Base-by-base conservation (phyloP, 2,113 vertebrate species). In the Cynoglossus semilaevis region DNA sequence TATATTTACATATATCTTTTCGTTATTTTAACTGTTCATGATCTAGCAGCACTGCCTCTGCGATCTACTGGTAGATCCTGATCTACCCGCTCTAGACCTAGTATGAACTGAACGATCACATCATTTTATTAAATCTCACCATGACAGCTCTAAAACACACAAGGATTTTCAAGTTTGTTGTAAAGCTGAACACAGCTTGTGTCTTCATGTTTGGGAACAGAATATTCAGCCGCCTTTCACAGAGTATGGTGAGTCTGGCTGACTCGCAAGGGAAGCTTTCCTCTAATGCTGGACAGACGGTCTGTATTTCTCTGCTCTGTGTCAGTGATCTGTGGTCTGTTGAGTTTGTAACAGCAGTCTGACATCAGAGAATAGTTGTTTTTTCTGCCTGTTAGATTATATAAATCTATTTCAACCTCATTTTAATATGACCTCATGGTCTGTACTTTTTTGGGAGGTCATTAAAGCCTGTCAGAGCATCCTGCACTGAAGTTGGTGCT, bases 321-420 rank as follows among this genome's bases (percentile, higher is more conserved):
- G 76, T 76, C 75, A 62, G 56, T 54, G 55, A 73, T 77, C 56
- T 70, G 66, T 73, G 47, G 70, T 81, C 62, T 81, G 73, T 55
- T 58, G 36, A 73, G 70, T 54, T 72, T 73, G 34, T 56, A 47
- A 68, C 65, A 50, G 67, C 61, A 34, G 42, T 42, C 59, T 59
- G 59, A 74, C 65, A 66, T 73, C 53, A 57, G 66, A 41, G 66
- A 56, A 70, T 53, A 44, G 36, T 58, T 43, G 63, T 48, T 58
- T 47, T 60, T 50, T 60, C 55, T 54, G 77, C 62, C 75, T 63
- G 36, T 15, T 64, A 68, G 70, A 64, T 51, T 57, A 70, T 49
- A 65, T 72, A 67, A 58, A 63, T 71, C 70, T 77, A 68, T 61
- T 58, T 67, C 64, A 77, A 67, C 76, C 65, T 77, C 63, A 63